Evolutionary conservation across 2,888 invertebrate species (phyloP), one percentile per base, ranked within the genome.

Genomic region (Halocaridina rubra): DNA sequence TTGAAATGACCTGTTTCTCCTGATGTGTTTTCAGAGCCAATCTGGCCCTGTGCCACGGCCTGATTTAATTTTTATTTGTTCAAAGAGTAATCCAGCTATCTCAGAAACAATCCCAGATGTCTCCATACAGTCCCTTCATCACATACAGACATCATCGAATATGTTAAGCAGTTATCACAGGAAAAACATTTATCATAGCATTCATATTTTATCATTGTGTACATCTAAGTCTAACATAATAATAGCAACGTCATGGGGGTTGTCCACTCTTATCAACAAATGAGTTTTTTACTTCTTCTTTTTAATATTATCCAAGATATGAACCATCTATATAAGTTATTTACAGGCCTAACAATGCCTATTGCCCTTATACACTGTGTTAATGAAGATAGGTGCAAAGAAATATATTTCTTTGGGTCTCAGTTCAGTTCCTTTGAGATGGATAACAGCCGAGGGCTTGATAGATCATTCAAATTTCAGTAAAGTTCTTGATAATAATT

Each of bases 331-430:
- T 16, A 39, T 39, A 57, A n/a, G n/a, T 24, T 82, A 84, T 84
- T 46, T 84, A 84, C 82, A 84, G 46, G 59, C 78, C 61, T 84
- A 77, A 77, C 72, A 78, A 77, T 84, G 77, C 82, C 82, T 84
- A 84, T 84, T 84, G 82, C 82, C 82, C 82, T 84, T 84, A 84
- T 84, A 84, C 82, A 84, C 82, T 77, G 78, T 77, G 82, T 84
- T 82, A 72, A 78, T 72, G 77, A 53, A 84, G 72, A 32, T 27
- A 84, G 67, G 67, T 77, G 82, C 77, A 74, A 82, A 81, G 67
- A 24, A 81, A 81, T 53, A 53, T 53, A 19, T 4, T 16, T 53
- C 16, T 53, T 10, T 53, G 53, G 53, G n/a, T n/a, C n/a, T n/a
- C n/a, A n/a, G n/a, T n/a, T n/a, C n/a, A n/a, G n/a, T n/a, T n/a